Evolutionary conservation across 2,888 invertebrate genomes (phyloP).

Genomic region (Bimastos eiseni): DNA sequence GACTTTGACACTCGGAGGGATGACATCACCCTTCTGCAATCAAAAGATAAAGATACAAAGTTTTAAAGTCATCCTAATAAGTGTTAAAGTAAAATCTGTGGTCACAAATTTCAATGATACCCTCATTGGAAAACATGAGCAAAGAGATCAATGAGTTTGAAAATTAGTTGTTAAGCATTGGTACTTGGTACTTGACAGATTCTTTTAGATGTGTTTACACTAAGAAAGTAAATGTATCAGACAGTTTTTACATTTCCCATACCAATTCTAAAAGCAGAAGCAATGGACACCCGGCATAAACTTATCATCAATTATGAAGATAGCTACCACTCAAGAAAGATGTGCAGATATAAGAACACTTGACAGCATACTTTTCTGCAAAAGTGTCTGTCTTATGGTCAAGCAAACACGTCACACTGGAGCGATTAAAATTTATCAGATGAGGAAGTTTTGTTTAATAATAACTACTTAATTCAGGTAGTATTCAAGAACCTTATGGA

Average conservation of each 20-base stretch:
- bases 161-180: neutral
- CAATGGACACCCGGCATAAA: neutral
- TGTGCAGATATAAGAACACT: neutral
- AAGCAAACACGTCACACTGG: neutral
- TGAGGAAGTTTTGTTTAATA: no score
- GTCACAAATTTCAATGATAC: neutral
- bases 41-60: neutral
- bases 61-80: neutral
- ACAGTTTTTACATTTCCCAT: neutral
- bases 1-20: constrained; percentile 80
- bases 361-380: neutral
- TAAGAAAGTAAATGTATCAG: neutral
- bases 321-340: neutral
- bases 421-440: neutral
- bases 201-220: neutral
- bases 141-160: neutral
- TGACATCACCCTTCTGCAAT: constrained; percentile 75
- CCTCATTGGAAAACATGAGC: neutral
- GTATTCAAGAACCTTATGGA: neutral
- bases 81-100: neutral
- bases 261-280: neutral
- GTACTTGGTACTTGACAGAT: neutral
- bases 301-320: neutral
- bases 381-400: neutral
- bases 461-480: no score